phyloP scores from a whole-genome alignment of 2,888 invertebrate species.

The Keiferia lycopersicella region DNA sequence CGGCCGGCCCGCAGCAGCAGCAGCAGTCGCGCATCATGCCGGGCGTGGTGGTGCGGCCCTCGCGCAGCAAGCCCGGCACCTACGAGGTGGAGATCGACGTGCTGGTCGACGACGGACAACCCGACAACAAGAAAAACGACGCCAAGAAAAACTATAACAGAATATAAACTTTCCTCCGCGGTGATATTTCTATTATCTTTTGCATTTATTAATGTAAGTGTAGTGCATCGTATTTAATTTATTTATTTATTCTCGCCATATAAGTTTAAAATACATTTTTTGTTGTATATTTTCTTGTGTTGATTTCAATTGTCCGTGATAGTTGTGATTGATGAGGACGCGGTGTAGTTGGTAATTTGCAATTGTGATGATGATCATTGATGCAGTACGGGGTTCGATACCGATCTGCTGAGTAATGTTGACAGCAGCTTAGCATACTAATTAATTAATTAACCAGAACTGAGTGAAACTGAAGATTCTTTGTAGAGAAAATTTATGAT shows the following conservation, averaged over 20 bases:
- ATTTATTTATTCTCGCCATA: constrained; percentile 72
- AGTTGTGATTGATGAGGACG: constrained; percentile 14
- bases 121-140: constrained; percentile 53
- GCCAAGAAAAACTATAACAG: constrained; percentile 39
- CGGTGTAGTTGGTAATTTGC: constrained; percentile 1
- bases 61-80: constrained; percentile 38
- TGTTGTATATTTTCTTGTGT: constrained; percentile 32
- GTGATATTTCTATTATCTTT: constrained; percentile 39
- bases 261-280: constrained; percentile 31
- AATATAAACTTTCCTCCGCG: constrained; percentile 30
- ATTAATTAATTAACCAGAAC: constrained; percentile 13
- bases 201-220: constrained; percentile 46
- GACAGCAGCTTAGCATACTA: constrained; percentile 21
- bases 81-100: constrained; percentile 41
- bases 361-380: constrained; percentile 12
- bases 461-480: constrained; percentile 19
- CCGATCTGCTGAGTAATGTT: constrained; percentile 4
- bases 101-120: constrained; percentile 68
- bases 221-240: constrained; percentile 38
- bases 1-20: constrained; percentile 32
- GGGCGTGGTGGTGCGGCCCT: constrained; percentile 40
- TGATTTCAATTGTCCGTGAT: constrained; percentile 17
- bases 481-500: constrained; percentile 7
- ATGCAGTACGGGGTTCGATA: constrained; percentile 19
- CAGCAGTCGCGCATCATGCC: constrained; percentile 49